Evolutionary conservation across 2,888 invertebrate genomes (phyloP).

Genomic region (Yponomeuta malinellus): DNA sequence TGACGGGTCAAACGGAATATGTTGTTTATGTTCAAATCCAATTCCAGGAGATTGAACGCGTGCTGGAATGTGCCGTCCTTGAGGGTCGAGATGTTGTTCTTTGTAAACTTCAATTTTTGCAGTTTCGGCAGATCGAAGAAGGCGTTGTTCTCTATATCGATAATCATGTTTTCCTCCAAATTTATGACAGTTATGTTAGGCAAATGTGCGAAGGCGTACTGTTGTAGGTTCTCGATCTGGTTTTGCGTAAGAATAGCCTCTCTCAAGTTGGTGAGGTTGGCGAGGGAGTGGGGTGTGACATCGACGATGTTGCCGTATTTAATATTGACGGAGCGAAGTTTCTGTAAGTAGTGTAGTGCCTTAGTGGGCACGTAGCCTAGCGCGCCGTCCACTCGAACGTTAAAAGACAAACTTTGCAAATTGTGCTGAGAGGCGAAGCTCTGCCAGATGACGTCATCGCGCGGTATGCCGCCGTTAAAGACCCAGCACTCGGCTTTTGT

Average conservation of each 20-base stretch:
- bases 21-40: slow-evolving; percentile 88
- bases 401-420: slow-evolving; percentile 82
- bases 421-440: slow-evolving; percentile 83
- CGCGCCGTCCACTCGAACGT: slow-evolving; percentile 81
- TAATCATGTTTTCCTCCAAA: slow-evolving; percentile 85
- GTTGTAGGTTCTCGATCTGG: slow-evolving; percentile 80
- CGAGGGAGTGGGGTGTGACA: slow-evolving; percentile 82
- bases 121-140: slow-evolving; percentile 84
- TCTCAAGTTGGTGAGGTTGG: slow-evolving; percentile 81
- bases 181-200: slow-evolving; percentile 81
- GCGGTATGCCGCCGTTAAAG: slow-evolving; percentile 80
- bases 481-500: slow-evolving; percentile 87
- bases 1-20: slow-evolving; percentile 84
- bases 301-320: slow-evolving; percentile 83
- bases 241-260: slow-evolving; percentile 82
- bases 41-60: slow-evolving; percentile 82
- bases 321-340: slow-evolving; percentile 80
- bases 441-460: slow-evolving; percentile 84
- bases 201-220: slow-evolving; percentile 83
- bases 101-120: slow-evolving; percentile 85
- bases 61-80: slow-evolving; percentile 89
- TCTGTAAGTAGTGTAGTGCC: slow-evolving; percentile 79
- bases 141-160: slow-evolving; percentile 82
- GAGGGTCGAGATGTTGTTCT: slow-evolving; percentile 88
- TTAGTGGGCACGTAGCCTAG: slow-evolving; percentile 83